Evolutionary conservation across 2,113 vertebrate species (phyloP), one percentile per base, ranked within the genome.

Genomic region (Cololabis saira): DNA sequence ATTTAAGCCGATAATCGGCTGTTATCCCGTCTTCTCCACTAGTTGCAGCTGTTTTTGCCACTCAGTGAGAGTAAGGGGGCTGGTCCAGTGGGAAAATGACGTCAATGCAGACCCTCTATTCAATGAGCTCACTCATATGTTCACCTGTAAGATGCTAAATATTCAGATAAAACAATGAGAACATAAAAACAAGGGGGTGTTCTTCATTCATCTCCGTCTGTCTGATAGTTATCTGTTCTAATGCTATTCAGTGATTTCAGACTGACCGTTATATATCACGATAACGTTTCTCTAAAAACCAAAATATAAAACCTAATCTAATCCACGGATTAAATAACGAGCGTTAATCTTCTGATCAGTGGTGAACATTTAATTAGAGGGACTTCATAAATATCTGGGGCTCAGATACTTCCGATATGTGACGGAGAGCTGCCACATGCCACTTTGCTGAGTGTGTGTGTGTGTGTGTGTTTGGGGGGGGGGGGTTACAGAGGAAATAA

Each of bases 391-490:
- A 75, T 51, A 63, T 65, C 21, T 67, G 53, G 16, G 12, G 47
- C 17, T 49, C 11, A 18, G 19, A 48, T 30, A 58, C 37, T 74
- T 74, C 14, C 50, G 52, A 40, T 58, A 24, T 45, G 42, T 73
- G 30, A 75, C 61, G 68, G 59, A 75, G 74, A 76, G 57, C 57
- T 78, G 80, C 71, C 67, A 82, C 70, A 59, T 47, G 68, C 51
- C 44, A 63, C 70, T 60, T 71, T 57, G 68, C 73, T 72, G 63
- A 54, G 50, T 40, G 48, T 18, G 37, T 56, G 61, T n/a, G n/a
- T n/a, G n/a, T n/a, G n/a, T n/a, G n/a, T n/a, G n/a, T n/a, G 51
- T 63, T n/a, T 61, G 54, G 78, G 30, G 47, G 51, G 62, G 18
- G 64, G 54, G 78, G 30, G 47, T 43, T 48, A 53, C 74, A 71